These are phyloP conservation scores for Dinocampus coccinellae DNA, from an alignment of 2,888 invertebrate genomes.

Conservation along the genomic window DNA sequence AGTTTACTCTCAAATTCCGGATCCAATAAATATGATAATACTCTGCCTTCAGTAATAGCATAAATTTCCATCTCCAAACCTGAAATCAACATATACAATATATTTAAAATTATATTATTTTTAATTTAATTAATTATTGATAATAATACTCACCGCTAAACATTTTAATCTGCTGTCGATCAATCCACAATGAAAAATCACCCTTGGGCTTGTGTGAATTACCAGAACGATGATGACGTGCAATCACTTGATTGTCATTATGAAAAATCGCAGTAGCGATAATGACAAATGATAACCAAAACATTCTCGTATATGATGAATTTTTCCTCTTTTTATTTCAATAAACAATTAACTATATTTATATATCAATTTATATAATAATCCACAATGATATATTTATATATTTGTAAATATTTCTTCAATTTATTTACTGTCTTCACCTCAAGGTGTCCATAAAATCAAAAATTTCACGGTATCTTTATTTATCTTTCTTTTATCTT, in stretches of 20 bases:
- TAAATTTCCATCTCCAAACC: conserved; percentile 90
- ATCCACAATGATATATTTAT: conserved; percentile 30
- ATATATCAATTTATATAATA: conserved; percentile 35
- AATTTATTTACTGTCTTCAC: conserved; percentile 21
- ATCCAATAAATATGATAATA: conserved; percentile 87
- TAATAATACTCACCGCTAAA: conserved; percentile 80
- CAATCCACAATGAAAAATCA: conserved; percentile 90
- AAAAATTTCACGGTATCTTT: conserved; percentile 51
- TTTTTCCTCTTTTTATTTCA: not conserved
- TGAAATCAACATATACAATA: conserved; percentile 58
- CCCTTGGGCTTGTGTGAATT: conserved; percentile 66
- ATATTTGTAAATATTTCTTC: conserved; percentile 7
- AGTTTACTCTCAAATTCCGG: conserved; percentile 91
- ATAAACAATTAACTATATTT: not conserved
- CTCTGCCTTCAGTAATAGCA: conserved; percentile 89
- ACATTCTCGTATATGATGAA: conserved; percentile 49
- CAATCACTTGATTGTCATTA: conserved; percentile 52
- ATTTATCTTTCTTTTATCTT: not conserved
- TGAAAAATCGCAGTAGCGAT: conserved; percentile 55
- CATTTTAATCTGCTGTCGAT: conserved; percentile 91
- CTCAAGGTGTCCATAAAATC: conserved; percentile 49
- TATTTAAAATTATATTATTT: conserved; percentile 12
- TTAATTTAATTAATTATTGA: not conserved
- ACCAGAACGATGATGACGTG: conserved; percentile 60
- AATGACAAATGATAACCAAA: conserved; percentile 60